Evolutionary conservation across 1,140 invertebrate species (phyloP).

Genomic region (Orussus abietinus): DNA sequence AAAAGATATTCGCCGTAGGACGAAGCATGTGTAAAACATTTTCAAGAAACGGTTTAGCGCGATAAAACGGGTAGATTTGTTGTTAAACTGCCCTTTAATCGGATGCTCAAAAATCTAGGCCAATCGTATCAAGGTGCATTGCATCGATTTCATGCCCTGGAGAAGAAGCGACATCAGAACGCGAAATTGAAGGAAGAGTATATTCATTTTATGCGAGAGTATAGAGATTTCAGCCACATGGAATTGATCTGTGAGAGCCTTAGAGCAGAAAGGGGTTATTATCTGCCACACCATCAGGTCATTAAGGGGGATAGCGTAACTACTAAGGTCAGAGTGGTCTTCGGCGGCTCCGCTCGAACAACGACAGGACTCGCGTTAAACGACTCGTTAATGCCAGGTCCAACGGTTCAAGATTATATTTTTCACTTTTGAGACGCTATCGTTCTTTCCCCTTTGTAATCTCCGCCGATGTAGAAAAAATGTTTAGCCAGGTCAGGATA

Average conservation of each 20-base stretch:
- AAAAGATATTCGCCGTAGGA: slow-evolving; percentile 12
- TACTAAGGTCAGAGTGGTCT: slow-evolving; percentile 34
- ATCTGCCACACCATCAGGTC: slow-evolving; percentile 38
- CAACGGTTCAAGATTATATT: no score
- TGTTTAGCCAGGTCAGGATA: no score
- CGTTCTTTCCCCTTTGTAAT: no score
- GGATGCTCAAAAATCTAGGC: slow-evolving; percentile 14
- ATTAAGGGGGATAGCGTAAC: slow-evolving; percentile 22
- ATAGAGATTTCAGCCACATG: slow-evolving; percentile 37
- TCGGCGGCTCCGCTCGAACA: slow-evolving; percentile 29
- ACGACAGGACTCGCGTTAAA: slow-evolving; percentile 24
- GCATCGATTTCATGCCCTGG: slow-evolving; percentile 18
- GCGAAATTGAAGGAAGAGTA: slow-evolving; percentile 19
- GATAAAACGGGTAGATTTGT: slow-evolving; percentile 22
- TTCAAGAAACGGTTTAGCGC: slow-evolving; percentile 11
- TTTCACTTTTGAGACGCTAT: no score
- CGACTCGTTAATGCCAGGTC: no score
- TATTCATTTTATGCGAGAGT: slow-evolving; percentile 35
- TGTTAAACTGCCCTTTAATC: slow-evolving; percentile 29
- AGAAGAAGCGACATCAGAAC: slow-evolving; percentile 18
- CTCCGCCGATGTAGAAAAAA: no score
- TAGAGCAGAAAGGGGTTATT: slow-evolving; percentile 15
- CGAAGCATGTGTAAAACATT: slow-evolving; percentile 24
- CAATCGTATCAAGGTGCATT: slow-evolving; percentile 19
- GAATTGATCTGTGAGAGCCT: slow-evolving; percentile 1